These are phyloP conservation scores for Neotoma lepida DNA, from an alignment of 2,113 vertebrate genomes.

Conservation along the genomic window DNA sequence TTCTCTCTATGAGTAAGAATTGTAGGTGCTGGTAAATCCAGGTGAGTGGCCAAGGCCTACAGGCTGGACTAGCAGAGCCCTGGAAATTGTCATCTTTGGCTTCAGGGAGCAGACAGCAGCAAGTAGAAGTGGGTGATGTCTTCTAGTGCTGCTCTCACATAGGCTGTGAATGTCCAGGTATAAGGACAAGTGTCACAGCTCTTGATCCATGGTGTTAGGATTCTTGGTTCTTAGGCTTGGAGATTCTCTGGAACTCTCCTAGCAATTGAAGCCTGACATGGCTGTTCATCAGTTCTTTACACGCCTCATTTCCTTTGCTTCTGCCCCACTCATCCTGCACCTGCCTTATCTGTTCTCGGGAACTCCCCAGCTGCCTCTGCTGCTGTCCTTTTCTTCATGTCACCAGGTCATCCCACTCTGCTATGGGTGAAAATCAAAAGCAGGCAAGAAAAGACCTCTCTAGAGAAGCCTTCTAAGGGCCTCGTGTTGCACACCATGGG, in stretches of 20 bases:
- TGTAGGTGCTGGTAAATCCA: not conserved
- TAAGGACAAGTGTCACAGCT: not conserved
- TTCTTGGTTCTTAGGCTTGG: not conserved
- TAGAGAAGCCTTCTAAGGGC: not conserved
- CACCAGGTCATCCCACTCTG: not conserved
- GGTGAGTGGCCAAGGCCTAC: not conserved
- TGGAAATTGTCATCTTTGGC: not conserved
- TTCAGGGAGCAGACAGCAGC: not conserved
- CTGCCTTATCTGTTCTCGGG: not conserved
- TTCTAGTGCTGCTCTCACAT: not conserved
- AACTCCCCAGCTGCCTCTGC: not conserved
- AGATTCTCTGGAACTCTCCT: too few relatives aligned
- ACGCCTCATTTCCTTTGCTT: accelerated
- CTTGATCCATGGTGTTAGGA: not conserved
- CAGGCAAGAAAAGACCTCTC: not conserved
- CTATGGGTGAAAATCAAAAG: not conserved
- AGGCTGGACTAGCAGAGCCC: not conserved
- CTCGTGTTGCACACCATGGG: not conserved
- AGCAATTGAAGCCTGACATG: too few relatives aligned
- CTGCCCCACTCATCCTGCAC: too few relatives aligned
- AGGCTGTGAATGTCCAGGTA: not conserved
- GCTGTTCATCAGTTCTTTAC: not conserved
- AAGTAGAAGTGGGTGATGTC: not conserved
- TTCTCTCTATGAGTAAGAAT: not conserved
- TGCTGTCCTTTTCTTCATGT: not conserved